These are phyloP conservation scores for Sapajus apella DNA, from an alignment of 2,113 vertebrate species.

Conservation along the genomic window DNA sequence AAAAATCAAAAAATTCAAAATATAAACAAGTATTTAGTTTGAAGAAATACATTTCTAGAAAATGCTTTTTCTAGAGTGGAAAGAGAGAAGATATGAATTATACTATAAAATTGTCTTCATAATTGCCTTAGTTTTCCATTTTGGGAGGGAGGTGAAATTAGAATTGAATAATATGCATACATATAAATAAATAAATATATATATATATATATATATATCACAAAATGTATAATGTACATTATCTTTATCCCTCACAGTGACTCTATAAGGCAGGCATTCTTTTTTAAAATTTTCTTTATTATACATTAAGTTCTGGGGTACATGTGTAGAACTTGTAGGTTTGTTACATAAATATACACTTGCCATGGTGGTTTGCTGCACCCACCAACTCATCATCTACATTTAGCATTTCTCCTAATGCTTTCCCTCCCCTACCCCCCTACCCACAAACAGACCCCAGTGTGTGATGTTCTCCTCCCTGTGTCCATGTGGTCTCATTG, in stretches of 20 bases:
- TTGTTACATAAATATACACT: too few relatives aligned
- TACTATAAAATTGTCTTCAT: neutral
- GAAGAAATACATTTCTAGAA: neutral
- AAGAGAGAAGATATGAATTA: neutral
- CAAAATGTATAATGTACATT: neutral
- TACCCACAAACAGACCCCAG: too few relatives aligned
- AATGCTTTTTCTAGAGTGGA: neutral
- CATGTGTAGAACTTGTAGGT: too few relatives aligned
- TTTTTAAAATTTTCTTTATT: too few relatives aligned
- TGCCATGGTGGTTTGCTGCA: too few relatives aligned
- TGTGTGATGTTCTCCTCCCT: too few relatives aligned
- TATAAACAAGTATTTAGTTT: neutral
- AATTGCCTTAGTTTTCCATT: neutral
- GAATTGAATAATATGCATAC: neutral
- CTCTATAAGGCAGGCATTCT: neutral
- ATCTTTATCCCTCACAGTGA: neutral
- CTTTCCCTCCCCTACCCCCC: too few relatives aligned
- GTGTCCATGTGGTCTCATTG: too few relatives aligned
- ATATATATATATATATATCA: neutral
- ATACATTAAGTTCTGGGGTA: too few relatives aligned
- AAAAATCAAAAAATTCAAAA: neutral
- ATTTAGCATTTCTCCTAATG: too few relatives aligned
- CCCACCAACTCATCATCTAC: too few relatives aligned
- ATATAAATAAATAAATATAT: neutral
- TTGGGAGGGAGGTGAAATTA: neutral